Evolutionary conservation across 2,797 vertebrate species (phyloP), one percentile per base, ranked within the genome.

Genomic region (Mastacembelus armatus): DNA sequence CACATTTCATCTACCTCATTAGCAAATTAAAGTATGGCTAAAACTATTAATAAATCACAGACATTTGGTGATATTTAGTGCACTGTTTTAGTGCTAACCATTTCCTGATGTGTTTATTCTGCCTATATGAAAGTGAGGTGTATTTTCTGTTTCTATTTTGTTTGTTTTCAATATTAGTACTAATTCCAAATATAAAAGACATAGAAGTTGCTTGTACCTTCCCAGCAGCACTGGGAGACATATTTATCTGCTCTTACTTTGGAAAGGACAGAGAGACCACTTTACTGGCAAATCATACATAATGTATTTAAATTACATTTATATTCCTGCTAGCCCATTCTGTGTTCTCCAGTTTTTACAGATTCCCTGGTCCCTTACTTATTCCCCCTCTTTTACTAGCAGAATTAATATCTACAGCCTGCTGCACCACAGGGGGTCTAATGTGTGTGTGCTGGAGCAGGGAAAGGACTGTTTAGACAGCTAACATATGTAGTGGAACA

Each of bases 401-500:
- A 87, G 78, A 58, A 78, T 80, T 74, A 83, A 84, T 83, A 82
- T 87, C 81, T 72, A 74, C 83, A 83, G 64, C 66, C 71, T 77
- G 73, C 58, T 22, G 66, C 75, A 29, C 85, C 22, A 33, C 66
- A 55, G 86, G 90, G 76, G 76, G 76, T 81, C 74, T 72, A 70
- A 66, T 82, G 71, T 68, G 71, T 73, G 43, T 80, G 68, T 78
- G 76, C 73, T 40, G 47, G 52, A 67, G 61, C 68, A 84, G 63
- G 70, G 52, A 57, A 56, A 65, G 55, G 59, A 47, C 74, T 85
- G 75, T 85, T 86, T 85, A 74, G 87, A 86, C 82, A 66, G 74
- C 69, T 38, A 87, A 82, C 76, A 75, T 83, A 91, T 84, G 80
- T 58, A 74, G 71, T 76, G 69, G 81, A 85, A 63, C 85, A 85